phyloP scores from a whole-genome alignment of 2,113 vertebrate species.

The Amazona guildingii region DNA sequence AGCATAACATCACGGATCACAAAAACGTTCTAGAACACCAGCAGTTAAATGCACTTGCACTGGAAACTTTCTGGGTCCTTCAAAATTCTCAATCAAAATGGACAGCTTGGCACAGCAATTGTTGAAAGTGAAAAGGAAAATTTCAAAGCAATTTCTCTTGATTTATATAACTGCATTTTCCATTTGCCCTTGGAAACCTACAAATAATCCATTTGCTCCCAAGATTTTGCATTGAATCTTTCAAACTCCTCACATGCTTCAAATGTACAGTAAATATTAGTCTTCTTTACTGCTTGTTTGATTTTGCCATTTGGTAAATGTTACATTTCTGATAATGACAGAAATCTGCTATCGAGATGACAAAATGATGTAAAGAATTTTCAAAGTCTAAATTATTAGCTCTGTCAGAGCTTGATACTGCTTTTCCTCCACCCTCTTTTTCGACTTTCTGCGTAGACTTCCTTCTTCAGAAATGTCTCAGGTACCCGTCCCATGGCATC shows the following conservation, averaged over 20 bases:
- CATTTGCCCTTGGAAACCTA: not conserved
- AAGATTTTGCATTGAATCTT: not conserved
- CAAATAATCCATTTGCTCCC: not conserved
- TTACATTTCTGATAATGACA: not conserved
- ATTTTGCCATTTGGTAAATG: not conserved
- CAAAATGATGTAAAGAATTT: not conserved
- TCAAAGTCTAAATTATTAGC: not conserved
- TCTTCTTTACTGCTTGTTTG: not conserved
- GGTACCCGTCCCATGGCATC: not conserved
- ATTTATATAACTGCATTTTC: not conserved
- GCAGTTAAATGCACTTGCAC: not conserved
- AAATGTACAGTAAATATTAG: not conserved
- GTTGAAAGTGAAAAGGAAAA: not conserved
- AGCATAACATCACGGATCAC: not conserved
- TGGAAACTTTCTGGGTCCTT: not conserved
- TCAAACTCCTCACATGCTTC: not conserved
- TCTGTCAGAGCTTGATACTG: not conserved
- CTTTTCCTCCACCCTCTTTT: not conserved
- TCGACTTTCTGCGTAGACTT: not conserved
- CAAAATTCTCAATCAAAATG: not conserved
- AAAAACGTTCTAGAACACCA: not conserved
- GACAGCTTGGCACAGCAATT: not conserved
- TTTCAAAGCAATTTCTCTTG: not conserved
- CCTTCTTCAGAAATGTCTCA: not conserved
- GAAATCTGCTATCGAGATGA: not conserved